Conservation (phyloP, 2,888 invertebrate species). For the Drosophila mettleri region DNA sequence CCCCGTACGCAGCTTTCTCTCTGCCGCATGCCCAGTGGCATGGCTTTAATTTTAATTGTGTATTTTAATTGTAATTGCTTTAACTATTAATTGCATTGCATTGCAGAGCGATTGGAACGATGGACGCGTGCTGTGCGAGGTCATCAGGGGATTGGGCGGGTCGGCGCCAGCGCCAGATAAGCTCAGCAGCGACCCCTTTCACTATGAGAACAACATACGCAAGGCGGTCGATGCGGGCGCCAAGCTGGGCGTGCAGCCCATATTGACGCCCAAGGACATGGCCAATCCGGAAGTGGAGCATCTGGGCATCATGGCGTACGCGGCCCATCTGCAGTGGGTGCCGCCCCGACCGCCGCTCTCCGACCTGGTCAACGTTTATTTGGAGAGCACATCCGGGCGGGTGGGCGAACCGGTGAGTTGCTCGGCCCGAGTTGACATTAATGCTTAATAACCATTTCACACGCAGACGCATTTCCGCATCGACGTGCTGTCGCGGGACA, state of each 20-base stretch:
- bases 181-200: constrained; percentile 90
- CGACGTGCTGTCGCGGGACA: constrained; percentile 89
- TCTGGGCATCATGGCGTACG: constrained; percentile 98
- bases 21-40: constrained; percentile 2
- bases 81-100: constrained; percentile 68
- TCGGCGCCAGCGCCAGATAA: constrained; percentile 93
- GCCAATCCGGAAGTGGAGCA: constrained; percentile 97
- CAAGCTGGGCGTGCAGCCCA: constrained; percentile 92
- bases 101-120: constrained; percentile 98
- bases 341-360: constrained; percentile 93
- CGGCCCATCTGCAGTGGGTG: constrained; percentile 95
- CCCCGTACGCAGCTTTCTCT: not conserved
- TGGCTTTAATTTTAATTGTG: constrained; percentile 6
- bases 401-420: constrained; percentile 92
- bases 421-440: constrained; percentile 29
- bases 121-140: constrained; percentile 93
- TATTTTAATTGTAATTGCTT: constrained; percentile 14
- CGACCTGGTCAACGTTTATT: constrained; percentile 91
- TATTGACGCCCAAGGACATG: constrained; percentile 97
- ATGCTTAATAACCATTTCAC: constrained; percentile 65
- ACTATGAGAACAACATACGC: constrained; percentile 93
- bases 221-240: constrained; percentile 91
- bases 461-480: constrained; percentile 91
- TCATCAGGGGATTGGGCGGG: constrained; percentile 96
- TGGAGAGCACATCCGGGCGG: constrained; percentile 93